Evolutionary conservation across 1,140 invertebrate species (phyloP), one percentile per base, ranked within the genome.

Genomic region (Bradysia coprophila): DNA sequence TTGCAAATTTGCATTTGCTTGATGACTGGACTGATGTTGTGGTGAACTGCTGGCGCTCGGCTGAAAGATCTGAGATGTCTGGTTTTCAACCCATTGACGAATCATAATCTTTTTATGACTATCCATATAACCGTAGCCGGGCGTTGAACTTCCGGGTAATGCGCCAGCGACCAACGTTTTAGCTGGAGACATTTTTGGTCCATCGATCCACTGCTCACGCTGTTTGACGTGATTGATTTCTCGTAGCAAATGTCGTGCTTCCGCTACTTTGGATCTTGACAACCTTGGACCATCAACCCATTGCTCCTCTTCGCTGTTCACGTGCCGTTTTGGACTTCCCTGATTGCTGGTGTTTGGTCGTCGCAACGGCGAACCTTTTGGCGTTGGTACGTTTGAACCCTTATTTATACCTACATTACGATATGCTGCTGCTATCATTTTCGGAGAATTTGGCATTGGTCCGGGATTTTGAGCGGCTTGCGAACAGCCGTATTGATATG

Each of bases 201-300:
- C 90, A 61, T 95, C 91, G 37, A 94, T 83, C 91, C 91, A 95
- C 1, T 84, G 91, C 64, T 93, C 90, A 39, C 75, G 65, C 54
- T 82, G 81, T 53, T 82, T 80, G 3, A 68, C 62, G 54, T 84
- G 73, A 46, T 66, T 71, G 13, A 76, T 65, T 66, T 85, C 75
- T 57, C 84, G 81, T 51, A 83, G 71, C 49, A 87, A 68, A 51
- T 82, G 78, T 37, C 81, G 63, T 0, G 77, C 81, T 61, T 85
- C 82, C 0, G 78, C 81, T n/a, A 86, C 73, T 55, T 77, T 79
- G 8, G 76, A 81, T 50, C 83, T 82, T 0, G 81, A 79, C 48
- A 90, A 82, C 52, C 84, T 72, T 0, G 91, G 91, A 2, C 91
- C 91, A 64, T 96, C 91, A 41, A 96, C 87, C 91, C 91, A 96